Evolutionary conservation across 2,797 vertebrate species (phyloP), one percentile per base, ranked within the genome.

Genomic region (Gallinago stenura): DNA sequence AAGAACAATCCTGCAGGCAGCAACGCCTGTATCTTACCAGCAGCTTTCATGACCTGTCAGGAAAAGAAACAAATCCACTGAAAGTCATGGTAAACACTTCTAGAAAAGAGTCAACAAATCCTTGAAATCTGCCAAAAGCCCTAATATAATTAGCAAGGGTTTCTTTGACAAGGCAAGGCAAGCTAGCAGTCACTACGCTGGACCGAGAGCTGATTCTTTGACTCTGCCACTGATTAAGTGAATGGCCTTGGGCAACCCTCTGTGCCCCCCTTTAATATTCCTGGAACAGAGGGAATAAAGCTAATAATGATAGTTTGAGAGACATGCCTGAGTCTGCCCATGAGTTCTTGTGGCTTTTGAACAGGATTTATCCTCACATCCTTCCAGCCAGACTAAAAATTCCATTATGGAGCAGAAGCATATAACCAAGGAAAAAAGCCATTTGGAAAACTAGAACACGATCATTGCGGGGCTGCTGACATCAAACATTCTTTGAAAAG

Each of bases 71-170:
- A 78, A 91, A 84, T 57, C 46, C 53, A 58, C 50, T 43, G 17
- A 95, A 94, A 95, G 21, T 70, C 54, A 86, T 54, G 37, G 83
- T 72, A 97, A 95, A 62, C 57, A 75, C 73, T 96, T 90, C 57
- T 88, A 91, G 69, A 53, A 81, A 81, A 89, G 19, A 88, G 39
- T 92, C 73, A 95, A 95, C 83, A 95, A 95, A 93, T 72, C 54
- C 70, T 31, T 87, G 57, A 90, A 93, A 77, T 58, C 80, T 87
- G 73, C 51, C 83, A 95, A 87, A 48, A 90, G 28, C 75, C 62
- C 60, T 71, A 80, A 93, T 10, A 39, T 45, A 93, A 91, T 91
- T 70, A 93, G 84, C 53, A 85, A 77, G 57, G 64, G 75, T 87
- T 92, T 87, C 57, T 91, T 83, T 87, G 68, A 91, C 30, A 51